Evolutionary conservation across 2,888 invertebrate species (phyloP).

Genomic region (Trilocha varians): DNA sequence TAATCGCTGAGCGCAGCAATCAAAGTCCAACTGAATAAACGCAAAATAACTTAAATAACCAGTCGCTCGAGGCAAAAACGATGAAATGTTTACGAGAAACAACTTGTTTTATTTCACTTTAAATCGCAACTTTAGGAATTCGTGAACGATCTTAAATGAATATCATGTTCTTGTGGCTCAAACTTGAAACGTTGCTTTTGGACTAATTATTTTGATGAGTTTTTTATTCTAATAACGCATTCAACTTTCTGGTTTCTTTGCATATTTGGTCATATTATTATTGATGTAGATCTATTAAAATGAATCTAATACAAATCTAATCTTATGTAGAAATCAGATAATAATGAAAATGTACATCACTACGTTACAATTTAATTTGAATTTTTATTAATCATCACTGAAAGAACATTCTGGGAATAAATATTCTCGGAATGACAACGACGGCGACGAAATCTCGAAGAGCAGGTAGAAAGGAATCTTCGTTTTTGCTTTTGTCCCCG

Average conservation of each 20-base stretch:
- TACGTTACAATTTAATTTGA: background rate
- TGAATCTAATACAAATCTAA: no score
- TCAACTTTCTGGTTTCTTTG: no score
- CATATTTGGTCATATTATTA: no score
- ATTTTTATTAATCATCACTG: background rate
- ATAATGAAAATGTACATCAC: no score
- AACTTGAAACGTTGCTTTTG: no score
- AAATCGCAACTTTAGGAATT: no score
- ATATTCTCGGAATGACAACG: background rate
- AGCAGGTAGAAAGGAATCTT: background rate
- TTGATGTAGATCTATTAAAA: no score
- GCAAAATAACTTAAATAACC: constrained; percentile 58
- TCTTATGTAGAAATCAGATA: no score
- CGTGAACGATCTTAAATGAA: background rate
- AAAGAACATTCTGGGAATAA: background rate
- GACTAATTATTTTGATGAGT: no score
- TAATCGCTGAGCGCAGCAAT: constrained; percentile 47
- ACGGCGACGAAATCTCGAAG: background rate
- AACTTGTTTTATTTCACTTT: constrained; percentile 45
- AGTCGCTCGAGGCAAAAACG: constrained; percentile 48
- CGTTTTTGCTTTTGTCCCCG: background rate
- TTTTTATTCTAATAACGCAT: no score
- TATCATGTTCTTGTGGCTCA: no score
- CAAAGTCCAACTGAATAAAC: constrained; percentile 51
- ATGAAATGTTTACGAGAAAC: constrained; percentile 57